A percentile compares a stretch with the other conserved stretches of the same genome.
Evolutionary conservation across 2,888 invertebrate species (phyloP).

Genomic region (Encarsia formosa): DNA sequence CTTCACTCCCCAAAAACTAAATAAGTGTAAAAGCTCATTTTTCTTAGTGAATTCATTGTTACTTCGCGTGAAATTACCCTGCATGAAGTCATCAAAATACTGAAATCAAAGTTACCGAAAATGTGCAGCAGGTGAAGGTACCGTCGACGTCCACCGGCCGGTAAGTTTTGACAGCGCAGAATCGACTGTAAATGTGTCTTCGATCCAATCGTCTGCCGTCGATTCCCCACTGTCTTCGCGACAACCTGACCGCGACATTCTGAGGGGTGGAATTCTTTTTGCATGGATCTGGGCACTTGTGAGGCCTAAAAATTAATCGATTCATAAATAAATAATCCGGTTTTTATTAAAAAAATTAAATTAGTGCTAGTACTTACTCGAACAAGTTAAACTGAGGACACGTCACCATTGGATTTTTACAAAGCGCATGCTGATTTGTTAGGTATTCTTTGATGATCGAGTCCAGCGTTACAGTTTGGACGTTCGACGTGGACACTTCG

Average conservation of each 20-base stretch:
- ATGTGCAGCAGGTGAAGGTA: conserved; percentile 71
- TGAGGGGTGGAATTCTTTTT: conserved; percentile 62
- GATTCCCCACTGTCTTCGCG: conserved; percentile 50
- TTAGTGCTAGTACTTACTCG: conserved; percentile 58
- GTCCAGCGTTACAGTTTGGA: conserved; percentile 67
- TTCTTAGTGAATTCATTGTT: too few relatives aligned
- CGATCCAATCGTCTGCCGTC: conserved; percentile 69
- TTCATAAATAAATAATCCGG: neutral
- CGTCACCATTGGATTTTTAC: conserved; percentile 95
- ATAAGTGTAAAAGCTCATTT: too few relatives aligned
- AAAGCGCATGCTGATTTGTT: conserved; percentile 95
- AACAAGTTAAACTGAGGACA: conserved; percentile 96
- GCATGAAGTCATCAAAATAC: too few relatives aligned
- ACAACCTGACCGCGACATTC: conserved; percentile 63
- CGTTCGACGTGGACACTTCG: conserved; percentile 40
- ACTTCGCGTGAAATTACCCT: too few relatives aligned
- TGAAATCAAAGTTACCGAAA: conserved; percentile 50
- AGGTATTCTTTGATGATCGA: conserved; percentile 95
- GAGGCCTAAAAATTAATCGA: conserved; percentile 63
- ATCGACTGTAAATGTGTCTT: conserved; percentile 77
- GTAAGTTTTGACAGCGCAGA: conserved; percentile 72
- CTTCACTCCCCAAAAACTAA: too few relatives aligned
- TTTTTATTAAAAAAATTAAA: conserved; percentile 3
- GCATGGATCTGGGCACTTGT: conserved; percentile 90
- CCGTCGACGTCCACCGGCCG: conserved; percentile 67